Conservation (phyloP, 1,140 invertebrate species). For the Camponotus pennsylvanicus region DNA sequence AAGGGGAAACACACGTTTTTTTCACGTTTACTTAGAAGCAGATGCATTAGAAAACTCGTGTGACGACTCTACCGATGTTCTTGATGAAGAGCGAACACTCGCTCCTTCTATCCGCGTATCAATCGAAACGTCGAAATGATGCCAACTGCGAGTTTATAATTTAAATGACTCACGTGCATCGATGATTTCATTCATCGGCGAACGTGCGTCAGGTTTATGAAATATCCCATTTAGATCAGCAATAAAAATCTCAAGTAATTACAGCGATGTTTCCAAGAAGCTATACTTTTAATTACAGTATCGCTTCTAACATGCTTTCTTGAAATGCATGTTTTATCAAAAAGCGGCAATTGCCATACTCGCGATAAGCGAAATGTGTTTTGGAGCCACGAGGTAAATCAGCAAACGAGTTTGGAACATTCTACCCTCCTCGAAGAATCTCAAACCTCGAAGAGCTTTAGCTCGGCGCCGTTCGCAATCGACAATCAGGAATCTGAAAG, state of each 20-base stretch:
- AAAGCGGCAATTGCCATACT: background rate
- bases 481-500: background rate
- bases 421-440: background rate
- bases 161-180: slow-evolving; percentile 19
- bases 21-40: slow-evolving; percentile 78
- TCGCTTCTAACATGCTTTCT: background rate
- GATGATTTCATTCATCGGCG: slow-evolving; percentile 37
- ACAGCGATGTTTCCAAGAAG: background rate
- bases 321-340: slow-evolving; percentile 9
- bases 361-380: slow-evolving; percentile 4
- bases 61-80: slow-evolving; percentile 69
- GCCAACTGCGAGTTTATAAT: background rate
- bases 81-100: slow-evolving; percentile 8
- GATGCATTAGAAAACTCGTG: slow-evolving; percentile 77
- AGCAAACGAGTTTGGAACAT: background rate
- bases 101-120: background rate
- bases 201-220: slow-evolving; percentile 17
- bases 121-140: slow-evolving; percentile 25
- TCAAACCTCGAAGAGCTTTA: background rate
- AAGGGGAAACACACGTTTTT: slow-evolving; percentile 53
- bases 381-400: background rate
- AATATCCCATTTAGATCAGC: background rate
- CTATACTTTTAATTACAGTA: background rate
- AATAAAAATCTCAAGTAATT: slow-evolving; percentile 5
- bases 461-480: background rate